Evolutionary conservation across 1,140 invertebrate genomes (phyloP).

Genomic region (Cydia amplana): DNA sequence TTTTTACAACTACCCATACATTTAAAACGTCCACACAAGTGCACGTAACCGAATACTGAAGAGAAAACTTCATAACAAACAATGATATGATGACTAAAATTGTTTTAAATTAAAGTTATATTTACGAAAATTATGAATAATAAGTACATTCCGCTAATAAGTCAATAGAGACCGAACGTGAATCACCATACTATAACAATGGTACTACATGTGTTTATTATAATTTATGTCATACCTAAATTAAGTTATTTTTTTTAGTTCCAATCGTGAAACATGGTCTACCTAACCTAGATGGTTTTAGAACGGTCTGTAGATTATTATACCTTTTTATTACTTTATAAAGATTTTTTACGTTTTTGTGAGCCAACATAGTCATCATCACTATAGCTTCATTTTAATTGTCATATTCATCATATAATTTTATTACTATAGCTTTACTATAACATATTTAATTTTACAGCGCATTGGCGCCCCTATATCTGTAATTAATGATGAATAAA

Average conservation of each 20-base stretch:
- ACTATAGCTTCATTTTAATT: too few species aligned
- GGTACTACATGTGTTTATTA: not conserved
- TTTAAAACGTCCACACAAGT: not conserved
- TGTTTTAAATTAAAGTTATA: not conserved
- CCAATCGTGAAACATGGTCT: not conserved
- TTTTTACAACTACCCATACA: not conserved
- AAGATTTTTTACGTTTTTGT: too few species aligned
- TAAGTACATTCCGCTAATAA: not conserved
- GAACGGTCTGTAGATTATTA: too few species aligned
- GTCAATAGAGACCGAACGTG: not conserved
- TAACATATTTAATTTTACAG: too few species aligned
- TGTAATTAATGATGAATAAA: too few species aligned
- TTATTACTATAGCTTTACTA: too few species aligned
- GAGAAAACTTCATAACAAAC: not conserved
- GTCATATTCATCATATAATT: too few species aligned
- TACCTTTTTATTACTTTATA: too few species aligned
- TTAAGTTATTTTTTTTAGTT: not conserved
- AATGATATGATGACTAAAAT: not conserved
- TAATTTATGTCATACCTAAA: not conserved
- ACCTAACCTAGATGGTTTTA: too few species aligned
- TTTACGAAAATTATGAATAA: not conserved
- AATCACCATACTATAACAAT: not conserved
- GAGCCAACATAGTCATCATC: too few species aligned
- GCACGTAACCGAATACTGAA: not conserved
- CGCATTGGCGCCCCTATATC: too few species aligned